A percentile compares a stretch with the other conserved stretches of the same genome.
Evolutionary conservation across 2,888 invertebrate genomes (phyloP).

Genomic region (Drosophila greeni): DNA sequence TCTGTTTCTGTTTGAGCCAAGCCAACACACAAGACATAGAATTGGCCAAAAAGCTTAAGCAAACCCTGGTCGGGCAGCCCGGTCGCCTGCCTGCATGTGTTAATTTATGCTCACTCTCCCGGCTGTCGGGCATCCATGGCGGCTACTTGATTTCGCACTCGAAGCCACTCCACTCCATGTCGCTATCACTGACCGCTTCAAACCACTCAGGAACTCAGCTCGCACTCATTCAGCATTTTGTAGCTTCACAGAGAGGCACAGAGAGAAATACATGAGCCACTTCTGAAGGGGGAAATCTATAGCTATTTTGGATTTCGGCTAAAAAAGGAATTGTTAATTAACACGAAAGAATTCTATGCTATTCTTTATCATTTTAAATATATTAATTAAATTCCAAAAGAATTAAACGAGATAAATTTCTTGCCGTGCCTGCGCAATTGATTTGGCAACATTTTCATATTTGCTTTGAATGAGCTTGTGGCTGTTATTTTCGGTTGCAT

Average conservation of each 20-base stretch:
- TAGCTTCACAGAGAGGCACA: slow-evolving; percentile 35
- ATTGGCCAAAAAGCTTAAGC: slow-evolving; percentile 44
- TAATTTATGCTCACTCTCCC: slow-evolving; percentile 61
- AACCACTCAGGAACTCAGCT: slow-evolving; percentile 35
- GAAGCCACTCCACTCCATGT: slow-evolving; percentile 28
- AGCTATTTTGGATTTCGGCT: not conserved
- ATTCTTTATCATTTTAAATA: not conserved
- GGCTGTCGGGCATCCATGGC: slow-evolving; percentile 31
- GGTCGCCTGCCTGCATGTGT: slow-evolving; percentile 60
- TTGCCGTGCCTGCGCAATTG: slow-evolving; percentile 46
- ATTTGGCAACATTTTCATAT: slow-evolving; percentile 72
- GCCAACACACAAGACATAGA: slow-evolving; percentile 45
- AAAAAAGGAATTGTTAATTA: not conserved
- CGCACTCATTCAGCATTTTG: slow-evolving; percentile 28
- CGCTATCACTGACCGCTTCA: slow-evolving; percentile 37
- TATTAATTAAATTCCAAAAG: not conserved
- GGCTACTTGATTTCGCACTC: slow-evolving; percentile 43
- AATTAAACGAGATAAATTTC: not conserved
- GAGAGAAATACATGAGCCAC: not conserved
- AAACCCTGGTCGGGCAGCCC: slow-evolving; percentile 27
- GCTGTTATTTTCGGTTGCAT: slow-evolving; percentile 23
- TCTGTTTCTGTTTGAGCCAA: slow-evolving; percentile 54
- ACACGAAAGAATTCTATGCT: not conserved
- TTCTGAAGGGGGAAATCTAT: not conserved
- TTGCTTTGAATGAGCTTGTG: slow-evolving; percentile 54